These are phyloP conservation scores for Gymnocypris eckloni DNA, from an alignment of 2,797 vertebrate genomes.

Conservation along the genomic window DNA sequence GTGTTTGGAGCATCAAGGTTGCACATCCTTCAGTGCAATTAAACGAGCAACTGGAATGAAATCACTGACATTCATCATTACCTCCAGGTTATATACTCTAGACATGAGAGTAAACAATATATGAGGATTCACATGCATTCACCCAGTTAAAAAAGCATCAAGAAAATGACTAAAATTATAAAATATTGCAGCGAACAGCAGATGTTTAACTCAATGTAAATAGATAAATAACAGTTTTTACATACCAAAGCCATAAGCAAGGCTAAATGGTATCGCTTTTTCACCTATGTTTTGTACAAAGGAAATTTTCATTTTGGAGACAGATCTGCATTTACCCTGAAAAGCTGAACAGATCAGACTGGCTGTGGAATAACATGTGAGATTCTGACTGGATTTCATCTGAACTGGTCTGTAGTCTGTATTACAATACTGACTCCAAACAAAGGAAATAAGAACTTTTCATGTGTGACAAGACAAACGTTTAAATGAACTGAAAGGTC, in stretches of 20 bases:
- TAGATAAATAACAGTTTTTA: constrained; percentile 4
- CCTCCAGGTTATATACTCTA: constrained; percentile 5
- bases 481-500: not conserved
- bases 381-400: not conserved
- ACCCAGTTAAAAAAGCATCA: not conserved
- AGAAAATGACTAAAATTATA: not conserved
- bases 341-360: not conserved
- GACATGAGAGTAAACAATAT: constrained; percentile 6
- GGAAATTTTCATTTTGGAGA: not conserved
- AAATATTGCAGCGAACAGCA: not conserved
- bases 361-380: not conserved
- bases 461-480: not conserved
- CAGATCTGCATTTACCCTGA: not conserved
- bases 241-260: not conserved
- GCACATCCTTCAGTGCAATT: not conserved
- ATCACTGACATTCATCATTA: constrained; percentile 1
- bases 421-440: not conserved
- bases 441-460: not conserved
- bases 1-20: not conserved
- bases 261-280: not conserved
- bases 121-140: constrained; percentile 1
- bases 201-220: constrained; percentile 6
- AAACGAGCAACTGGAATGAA: constrained; percentile 16
- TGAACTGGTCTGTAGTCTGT: not conserved
- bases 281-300: not conserved